Evolutionary conservation across 2,888 invertebrate genomes (phyloP).

Genomic region (Hyalella azteca): DNA sequence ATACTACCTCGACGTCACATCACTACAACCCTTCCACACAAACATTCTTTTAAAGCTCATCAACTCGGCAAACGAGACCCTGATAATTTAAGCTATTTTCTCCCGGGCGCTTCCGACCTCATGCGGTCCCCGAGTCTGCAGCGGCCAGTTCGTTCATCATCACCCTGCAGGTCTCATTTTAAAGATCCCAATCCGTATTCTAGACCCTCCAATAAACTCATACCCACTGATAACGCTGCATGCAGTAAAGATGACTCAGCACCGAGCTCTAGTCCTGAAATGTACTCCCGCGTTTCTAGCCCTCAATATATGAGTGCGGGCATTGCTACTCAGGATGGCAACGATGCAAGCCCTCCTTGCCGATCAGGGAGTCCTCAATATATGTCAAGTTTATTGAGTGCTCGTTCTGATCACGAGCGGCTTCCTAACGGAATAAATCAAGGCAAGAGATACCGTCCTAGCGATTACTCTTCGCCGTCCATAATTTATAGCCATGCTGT

Average conservation of each 20-base stretch:
- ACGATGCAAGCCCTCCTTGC: not conserved
- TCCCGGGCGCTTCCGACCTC: not conserved
- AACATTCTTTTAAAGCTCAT: slow-evolving; percentile 2
- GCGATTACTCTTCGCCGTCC: slow-evolving; percentile 15
- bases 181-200: slow-evolving; percentile 18
- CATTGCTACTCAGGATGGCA: not conserved
- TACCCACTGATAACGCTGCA: not conserved
- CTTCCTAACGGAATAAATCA: not conserved
- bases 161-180: not conserved
- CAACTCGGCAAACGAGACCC: slow-evolving; percentile 12
- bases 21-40: slow-evolving; percentile 40
- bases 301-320: slow-evolving; percentile 18
- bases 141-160: not conserved
- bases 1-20: slow-evolving; percentile 29
- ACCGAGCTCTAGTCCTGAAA: not conserved
- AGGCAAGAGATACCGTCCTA: not conserved
- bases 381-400: not conserved
- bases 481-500: not conserved
- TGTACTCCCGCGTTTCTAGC: not conserved
- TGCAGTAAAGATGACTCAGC: not conserved
- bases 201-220: not conserved
- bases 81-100: not conserved
- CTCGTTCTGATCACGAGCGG: slow-evolving; percentile 3
- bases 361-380: slow-evolving; percentile 4
- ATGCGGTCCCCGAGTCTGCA: slow-evolving; percentile 22